Percentiles rank a stretch among this genome's conserved stretches.
Evolutionary conservation across 2,797 vertebrate species (phyloP).

Genomic region (Gallinago solitaria): DNA sequence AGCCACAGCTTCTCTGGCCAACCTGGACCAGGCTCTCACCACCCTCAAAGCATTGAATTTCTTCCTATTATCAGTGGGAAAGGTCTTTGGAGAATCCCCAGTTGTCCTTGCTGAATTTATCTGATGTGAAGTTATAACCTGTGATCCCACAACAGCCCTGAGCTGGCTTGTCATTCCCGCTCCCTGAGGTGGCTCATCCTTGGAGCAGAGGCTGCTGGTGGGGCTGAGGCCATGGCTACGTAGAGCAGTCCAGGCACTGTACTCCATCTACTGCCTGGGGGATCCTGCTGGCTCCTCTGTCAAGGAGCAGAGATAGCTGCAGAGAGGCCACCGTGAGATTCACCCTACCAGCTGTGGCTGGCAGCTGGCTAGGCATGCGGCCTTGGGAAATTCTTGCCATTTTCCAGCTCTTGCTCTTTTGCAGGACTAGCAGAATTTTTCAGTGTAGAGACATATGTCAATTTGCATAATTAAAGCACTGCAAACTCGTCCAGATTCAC

Average conservation of each 20-base stretch:
- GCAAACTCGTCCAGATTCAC: slow-evolving; percentile 65
- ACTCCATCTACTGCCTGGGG: accelerated
- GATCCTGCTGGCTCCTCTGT: neutral
- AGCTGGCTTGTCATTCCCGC: neutral
- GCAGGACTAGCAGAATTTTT: slow-evolving; percentile 55
- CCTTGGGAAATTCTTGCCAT: slow-evolving; percentile 20
- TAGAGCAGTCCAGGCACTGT: neutral
- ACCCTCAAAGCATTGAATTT: neutral
- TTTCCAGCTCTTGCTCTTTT: slow-evolving; percentile 53
- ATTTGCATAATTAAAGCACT: slow-evolving; percentile 71
- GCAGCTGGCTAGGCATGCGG: neutral
- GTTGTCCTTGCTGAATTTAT: neutral
- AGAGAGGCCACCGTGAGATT: neutral
- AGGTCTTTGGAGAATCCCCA: neutral
- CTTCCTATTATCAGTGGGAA: neutral
- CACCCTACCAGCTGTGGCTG: slow-evolving; percentile 30
- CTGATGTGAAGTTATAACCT: no score
- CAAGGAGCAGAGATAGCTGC: neutral
- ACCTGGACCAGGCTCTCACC: neutral
- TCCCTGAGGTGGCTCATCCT: neutral
- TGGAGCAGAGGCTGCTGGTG: neutral
- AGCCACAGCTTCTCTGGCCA: neutral
- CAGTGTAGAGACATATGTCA: slow-evolving; percentile 63
- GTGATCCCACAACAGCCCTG: neutral
- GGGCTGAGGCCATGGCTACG: accelerated